A percentile compares a stretch with the other conserved stretches of the same genome.
Evolutionary conservation across 2,797 vertebrate genomes (phyloP).

Genomic region (Cebuella pygmaea): DNA sequence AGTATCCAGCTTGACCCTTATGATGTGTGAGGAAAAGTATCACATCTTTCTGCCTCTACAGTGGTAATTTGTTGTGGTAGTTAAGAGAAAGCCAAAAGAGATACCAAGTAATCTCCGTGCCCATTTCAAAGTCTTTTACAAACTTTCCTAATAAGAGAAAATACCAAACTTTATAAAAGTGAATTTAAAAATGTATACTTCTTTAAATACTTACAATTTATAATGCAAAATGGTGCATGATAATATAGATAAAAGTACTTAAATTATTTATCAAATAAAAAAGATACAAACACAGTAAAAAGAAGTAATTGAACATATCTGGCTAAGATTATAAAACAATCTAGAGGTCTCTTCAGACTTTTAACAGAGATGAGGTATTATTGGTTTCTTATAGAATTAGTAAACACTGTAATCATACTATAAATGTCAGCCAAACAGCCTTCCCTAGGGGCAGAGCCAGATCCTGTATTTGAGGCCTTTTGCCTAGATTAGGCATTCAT

Average conservation of each 20-base stretch:
- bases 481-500: neutral
- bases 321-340: neutral
- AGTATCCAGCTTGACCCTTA: neutral
- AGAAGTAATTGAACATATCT: slow-evolving; percentile 19
- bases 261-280: neutral
- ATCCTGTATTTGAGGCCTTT: neutral
- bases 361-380: neutral
- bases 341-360: neutral
- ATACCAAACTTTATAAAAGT: neutral
- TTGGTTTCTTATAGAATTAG: slow-evolving; percentile 1
- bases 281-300: neutral
- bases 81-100: neutral
- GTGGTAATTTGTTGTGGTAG: neutral
- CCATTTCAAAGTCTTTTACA: neutral
- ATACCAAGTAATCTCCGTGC: neutral
- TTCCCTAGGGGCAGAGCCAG: neutral
- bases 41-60: neutral
- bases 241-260: neutral
- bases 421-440: neutral
- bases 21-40: neutral
- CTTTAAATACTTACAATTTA: neutral
- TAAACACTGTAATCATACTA: neutral
- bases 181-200: neutral
- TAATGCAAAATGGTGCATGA: neutral
- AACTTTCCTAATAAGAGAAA: neutral